phyloP scores from a whole-genome alignment of 1,140 invertebrate species.

The Zaprionus ghesquierei region DNA sequence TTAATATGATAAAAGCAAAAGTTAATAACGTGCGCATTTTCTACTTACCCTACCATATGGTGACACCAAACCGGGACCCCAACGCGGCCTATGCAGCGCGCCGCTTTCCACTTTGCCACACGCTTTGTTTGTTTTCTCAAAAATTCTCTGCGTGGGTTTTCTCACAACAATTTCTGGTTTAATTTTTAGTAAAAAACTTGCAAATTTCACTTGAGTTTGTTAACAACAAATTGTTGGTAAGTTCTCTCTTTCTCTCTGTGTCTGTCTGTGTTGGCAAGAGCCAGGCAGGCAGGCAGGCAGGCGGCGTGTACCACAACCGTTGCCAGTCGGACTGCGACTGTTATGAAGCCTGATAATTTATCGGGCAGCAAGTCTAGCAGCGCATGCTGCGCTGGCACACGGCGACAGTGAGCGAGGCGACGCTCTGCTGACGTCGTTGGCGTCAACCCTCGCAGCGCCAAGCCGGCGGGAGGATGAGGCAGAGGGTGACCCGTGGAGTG shows the following conservation, averaged over 20 bases:
- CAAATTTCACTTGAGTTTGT: constrained; percentile 28
- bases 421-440: constrained; percentile 20
- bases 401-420: constrained; percentile 9
- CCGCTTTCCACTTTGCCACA: constrained; percentile 4
- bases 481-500: neutral
- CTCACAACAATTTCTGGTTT: neutral
- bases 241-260: neutral
- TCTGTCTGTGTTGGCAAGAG: too few relatives aligned
- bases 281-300: neutral
- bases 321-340: constrained; percentile 76
- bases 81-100: neutral
- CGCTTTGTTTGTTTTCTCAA: neutral
- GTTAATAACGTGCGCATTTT: constrained; percentile 67
- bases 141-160: neutral
- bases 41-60: constrained; percentile 74
- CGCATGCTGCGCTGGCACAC: constrained; percentile 35
- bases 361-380: constrained; percentile 76
- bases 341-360: constrained; percentile 78
- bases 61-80: constrained; percentile 8
- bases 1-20: constrained; percentile 71
- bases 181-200: neutral
- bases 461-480: neutral
- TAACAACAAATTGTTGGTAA: constrained; percentile 26
- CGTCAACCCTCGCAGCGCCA: constrained; percentile 28
- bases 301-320: constrained; percentile 61